These are phyloP conservation scores for Ridgeia piscesae DNA, from an alignment of 1,140 invertebrate species.

Conservation along the genomic window DNA sequence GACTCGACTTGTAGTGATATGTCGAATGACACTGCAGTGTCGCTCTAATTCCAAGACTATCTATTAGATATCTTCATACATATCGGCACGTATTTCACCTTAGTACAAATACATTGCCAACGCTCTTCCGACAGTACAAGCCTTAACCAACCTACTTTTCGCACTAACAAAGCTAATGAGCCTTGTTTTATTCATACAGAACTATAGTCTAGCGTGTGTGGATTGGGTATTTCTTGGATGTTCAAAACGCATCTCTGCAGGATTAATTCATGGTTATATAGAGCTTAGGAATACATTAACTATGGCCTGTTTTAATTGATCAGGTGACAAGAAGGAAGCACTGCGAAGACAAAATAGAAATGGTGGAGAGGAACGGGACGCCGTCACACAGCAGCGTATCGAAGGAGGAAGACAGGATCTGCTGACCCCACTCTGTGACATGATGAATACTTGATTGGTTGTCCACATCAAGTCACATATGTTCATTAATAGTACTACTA, in stretches of 20 bases:
- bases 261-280: too few species aligned
- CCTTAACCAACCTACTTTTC: not conserved
- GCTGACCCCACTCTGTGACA: too few species aligned
- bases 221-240: not conserved
- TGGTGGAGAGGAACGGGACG: too few species aligned
- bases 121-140: not conserved
- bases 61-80: not conserved
- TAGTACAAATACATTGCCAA: not conserved
- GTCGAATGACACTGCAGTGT: not conserved
- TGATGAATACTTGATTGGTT: too few species aligned
- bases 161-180: not conserved
- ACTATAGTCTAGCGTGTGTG: not conserved
- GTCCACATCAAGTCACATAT: too few species aligned
- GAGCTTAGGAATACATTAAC: too few species aligned
- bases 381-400: too few species aligned
- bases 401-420: too few species aligned
- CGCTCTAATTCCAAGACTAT: not conserved
- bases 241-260: not conserved
- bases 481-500: too few species aligned
- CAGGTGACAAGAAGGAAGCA: too few species aligned
- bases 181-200: not conserved
- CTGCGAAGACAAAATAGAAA: too few species aligned
- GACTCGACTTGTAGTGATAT: not conserved
- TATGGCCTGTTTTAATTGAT: too few species aligned
- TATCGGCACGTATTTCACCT: not conserved